Percentiles rank a stretch among this genome's conserved stretches.
phyloP scores from a whole-genome alignment of 2,888 invertebrate species.

The Lydus trimaculatus region DNA sequence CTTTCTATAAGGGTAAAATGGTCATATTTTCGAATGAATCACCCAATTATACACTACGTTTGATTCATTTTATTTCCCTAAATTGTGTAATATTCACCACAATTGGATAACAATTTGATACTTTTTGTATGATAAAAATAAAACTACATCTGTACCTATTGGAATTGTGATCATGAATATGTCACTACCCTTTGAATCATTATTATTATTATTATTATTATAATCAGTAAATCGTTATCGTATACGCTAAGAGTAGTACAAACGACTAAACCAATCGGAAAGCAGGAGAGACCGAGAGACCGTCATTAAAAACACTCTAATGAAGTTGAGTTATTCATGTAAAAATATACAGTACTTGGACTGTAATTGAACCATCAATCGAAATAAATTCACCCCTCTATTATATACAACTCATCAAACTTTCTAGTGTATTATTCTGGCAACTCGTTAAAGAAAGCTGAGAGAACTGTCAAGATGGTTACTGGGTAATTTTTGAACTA shows the following conservation, averaged over 20 bases:
- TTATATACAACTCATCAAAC: background rate
- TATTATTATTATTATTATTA: background rate
- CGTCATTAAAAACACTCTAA: slow-evolving; percentile 29
- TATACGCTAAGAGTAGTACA: background rate
- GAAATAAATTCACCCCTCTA: slow-evolving; percentile 35
- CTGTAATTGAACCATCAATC: slow-evolving; percentile 48
- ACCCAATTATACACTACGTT: slow-evolving; percentile 41
- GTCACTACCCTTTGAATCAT: background rate
- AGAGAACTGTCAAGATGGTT: background rate
- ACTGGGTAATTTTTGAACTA: background rate
- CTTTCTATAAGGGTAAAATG: slow-evolving; percentile 31
- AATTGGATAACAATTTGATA: slow-evolving; percentile 4
- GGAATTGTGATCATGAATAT: background rate
- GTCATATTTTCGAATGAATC: slow-evolving; percentile 39
- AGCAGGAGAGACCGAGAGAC: background rate
- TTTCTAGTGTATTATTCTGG: background rate
- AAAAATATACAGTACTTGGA: slow-evolving; percentile 26
- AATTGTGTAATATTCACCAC: slow-evolving; percentile 10
- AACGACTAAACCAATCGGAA: slow-evolving; percentile 11
- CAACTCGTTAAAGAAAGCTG: background rate
- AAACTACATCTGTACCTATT: background rate
- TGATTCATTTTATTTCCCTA: slow-evolving; percentile 43
- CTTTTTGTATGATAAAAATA: background rate
- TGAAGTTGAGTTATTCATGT: slow-evolving; percentile 29
- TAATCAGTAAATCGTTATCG: too few species aligned